Evolutionary conservation across 2,797 vertebrate genomes (phyloP).

Genomic region (Characodon lateralis): DNA sequence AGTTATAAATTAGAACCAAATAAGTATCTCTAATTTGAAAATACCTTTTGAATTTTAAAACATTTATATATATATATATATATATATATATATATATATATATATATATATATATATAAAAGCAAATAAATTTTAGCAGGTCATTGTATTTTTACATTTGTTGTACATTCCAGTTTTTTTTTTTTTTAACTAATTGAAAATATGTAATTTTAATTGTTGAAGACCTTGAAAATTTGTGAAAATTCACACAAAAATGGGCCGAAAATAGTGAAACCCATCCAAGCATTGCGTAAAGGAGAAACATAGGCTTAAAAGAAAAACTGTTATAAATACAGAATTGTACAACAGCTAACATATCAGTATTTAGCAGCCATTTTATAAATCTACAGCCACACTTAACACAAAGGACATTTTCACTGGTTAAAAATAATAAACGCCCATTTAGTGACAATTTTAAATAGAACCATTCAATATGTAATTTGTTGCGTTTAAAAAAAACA

Average conservation of each 20-base stretch:
- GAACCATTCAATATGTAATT: not conserved
- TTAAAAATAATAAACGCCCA: not conserved
- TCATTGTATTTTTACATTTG: too few relatives aligned
- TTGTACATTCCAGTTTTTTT: too few relatives aligned
- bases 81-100: too few relatives aligned
- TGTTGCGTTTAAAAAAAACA: not conserved
- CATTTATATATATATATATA: too few relatives aligned
- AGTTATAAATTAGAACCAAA: too few relatives aligned
- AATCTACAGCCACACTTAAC: not conserved
- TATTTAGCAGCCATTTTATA: not conserved
- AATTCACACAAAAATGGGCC: not conserved
- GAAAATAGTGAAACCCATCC: not conserved
- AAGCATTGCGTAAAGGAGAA: not conserved
- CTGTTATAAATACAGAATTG: too few relatives aligned
- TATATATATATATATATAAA: too few relatives aligned
- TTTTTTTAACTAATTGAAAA: too few relatives aligned
- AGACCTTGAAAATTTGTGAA: not conserved
- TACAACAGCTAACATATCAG: not conserved
- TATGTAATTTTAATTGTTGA: not conserved
- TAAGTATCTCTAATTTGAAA: too few relatives aligned
- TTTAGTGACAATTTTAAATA: not conserved
- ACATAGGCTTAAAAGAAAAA: not conserved
- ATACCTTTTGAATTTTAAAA: too few relatives aligned
- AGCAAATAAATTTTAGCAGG: too few relatives aligned
- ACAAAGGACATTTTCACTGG: not conserved